phyloP scores from a whole-genome alignment of 2,113 vertebrate genomes.

The Psophia crepitans region DNA sequence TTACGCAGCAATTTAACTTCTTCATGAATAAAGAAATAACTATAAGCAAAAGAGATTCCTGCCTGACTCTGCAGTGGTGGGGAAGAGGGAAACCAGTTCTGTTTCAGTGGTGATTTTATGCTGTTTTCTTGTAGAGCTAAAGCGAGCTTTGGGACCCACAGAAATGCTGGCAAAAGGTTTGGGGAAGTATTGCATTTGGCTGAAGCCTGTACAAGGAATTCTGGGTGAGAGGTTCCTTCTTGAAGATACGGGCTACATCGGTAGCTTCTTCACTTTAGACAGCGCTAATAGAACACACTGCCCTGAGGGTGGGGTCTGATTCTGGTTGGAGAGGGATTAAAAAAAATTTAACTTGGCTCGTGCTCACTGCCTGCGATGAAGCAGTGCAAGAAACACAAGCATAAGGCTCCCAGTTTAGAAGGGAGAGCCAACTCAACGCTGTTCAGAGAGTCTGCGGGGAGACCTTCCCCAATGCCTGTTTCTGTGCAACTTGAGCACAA shows the following conservation, averaged over 20 bases:
- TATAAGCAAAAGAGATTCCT: neutral
- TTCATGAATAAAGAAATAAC: neutral
- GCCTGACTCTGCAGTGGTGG: neutral
- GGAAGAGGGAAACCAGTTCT: neutral
- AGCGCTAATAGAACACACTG: accelerated
- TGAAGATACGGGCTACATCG: neutral
- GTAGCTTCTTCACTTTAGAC: neutral
- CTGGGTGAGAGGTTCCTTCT: neutral
- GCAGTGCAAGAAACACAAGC: neutral
- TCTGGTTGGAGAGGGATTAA: neutral
- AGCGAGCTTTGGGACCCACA: neutral
- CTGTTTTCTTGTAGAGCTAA: neutral
- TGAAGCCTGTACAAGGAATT: neutral
- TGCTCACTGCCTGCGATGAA: neutral
- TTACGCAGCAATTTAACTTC: conserved; percentile 13
- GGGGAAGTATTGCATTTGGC: neutral
- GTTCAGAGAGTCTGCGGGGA: neutral
- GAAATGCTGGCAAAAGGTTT: neutral
- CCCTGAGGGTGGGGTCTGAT: too few relatives aligned
- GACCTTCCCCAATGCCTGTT: neutral
- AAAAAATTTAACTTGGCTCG: neutral
- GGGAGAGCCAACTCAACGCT: neutral
- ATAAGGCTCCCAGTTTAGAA: neutral
- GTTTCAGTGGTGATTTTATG: neutral
- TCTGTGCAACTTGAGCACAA: neutral